These are phyloP conservation scores for Florisuga fusca DNA, from an alignment of 2,797 vertebrate species.

Conservation along the genomic window DNA sequence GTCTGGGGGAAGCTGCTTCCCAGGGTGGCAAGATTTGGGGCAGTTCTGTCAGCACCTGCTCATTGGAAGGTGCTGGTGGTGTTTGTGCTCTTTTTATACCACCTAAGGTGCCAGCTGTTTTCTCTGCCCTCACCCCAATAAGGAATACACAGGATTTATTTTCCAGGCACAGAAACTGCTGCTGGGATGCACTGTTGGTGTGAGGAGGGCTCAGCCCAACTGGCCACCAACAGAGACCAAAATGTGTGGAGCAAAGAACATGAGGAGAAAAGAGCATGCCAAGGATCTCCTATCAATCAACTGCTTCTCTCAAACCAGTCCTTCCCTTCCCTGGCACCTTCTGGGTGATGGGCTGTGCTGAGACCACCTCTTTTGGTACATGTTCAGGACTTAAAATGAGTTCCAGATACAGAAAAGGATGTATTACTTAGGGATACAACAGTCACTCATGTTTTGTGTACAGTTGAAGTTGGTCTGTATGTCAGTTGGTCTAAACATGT, in stretches of 20 bases:
- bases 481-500: not conserved
- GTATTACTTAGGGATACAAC: not conserved
- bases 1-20: no score
- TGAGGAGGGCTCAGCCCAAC: not conserved
- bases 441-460: not conserved
- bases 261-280: not conserved
- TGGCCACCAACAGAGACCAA: not conserved
- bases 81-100: no score
- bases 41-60: no score
- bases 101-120: accelerated
- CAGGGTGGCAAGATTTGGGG: not conserved
- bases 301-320: not conserved
- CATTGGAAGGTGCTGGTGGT: no score
- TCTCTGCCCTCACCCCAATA: not conserved
- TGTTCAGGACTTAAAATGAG: not conserved
- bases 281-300: not conserved
- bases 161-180: not conserved
- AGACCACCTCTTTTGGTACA: not conserved
- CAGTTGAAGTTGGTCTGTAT: not conserved
- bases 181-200: not conserved
- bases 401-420: not conserved
- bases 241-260: not conserved
- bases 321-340: not conserved
- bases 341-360: not conserved
- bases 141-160: accelerated